These are phyloP conservation scores for Aethes cnicana DNA, from an alignment of 2,888 invertebrate genomes.

Conservation along the genomic window DNA sequence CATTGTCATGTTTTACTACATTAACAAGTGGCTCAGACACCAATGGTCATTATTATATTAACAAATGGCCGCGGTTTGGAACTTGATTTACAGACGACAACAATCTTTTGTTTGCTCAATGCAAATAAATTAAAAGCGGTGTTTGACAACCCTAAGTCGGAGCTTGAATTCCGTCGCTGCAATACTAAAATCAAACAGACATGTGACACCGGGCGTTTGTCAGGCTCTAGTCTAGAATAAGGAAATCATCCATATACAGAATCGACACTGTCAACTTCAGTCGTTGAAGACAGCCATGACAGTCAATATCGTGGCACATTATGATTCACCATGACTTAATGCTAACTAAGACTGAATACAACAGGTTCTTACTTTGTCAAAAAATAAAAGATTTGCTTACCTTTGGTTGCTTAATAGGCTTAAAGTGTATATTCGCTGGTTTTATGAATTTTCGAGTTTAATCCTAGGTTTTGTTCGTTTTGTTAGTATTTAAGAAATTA, in stretches of 20 bases:
- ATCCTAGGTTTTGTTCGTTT: too few species aligned
- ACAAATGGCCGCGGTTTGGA: neutral
- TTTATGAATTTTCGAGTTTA: too few species aligned
- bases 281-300: too few species aligned
- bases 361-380: neutral
- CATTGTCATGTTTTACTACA: too few species aligned
- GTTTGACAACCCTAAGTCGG: slow-evolving; percentile 29
- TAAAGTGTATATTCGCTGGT: slow-evolving; percentile 6
- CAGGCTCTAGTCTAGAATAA: neutral
- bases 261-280: too few species aligned
- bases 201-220: slow-evolving; percentile 44
- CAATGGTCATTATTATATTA: too few species aligned
- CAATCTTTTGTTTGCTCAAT: slow-evolving; percentile 19
- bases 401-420: slow-evolving; percentile 1
- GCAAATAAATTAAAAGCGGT: slow-evolving; percentile 29
- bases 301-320: too few species aligned
- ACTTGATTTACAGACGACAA: slow-evolving; percentile 26
- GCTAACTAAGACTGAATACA: too few species aligned
- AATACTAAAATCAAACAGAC: slow-evolving; percentile 45
- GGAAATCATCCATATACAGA: too few species aligned
- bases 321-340: too few species aligned
- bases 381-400: slow-evolving; percentile 6
- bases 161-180: slow-evolving; percentile 29
- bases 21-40: too few species aligned
- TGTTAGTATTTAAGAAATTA: too few species aligned